Conservation (phyloP, 2,797 vertebrate species). For the Halcyon smyrnensis region DNA sequence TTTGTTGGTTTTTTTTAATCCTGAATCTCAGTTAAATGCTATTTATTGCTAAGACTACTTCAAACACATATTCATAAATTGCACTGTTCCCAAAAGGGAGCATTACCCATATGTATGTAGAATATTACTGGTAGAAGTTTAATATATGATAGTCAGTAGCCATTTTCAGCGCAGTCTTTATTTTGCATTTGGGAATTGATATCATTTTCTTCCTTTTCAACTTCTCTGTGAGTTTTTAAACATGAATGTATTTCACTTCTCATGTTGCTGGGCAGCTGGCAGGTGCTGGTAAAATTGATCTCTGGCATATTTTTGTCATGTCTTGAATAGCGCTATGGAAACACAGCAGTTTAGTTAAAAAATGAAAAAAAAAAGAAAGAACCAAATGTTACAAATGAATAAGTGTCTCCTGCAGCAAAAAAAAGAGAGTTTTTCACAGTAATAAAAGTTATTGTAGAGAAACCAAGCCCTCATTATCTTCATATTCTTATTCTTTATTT, state of each 20-base stretch:
- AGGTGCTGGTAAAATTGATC: neutral
- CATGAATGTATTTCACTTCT: neutral
- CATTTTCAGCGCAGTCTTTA: neutral
- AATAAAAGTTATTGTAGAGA: conserved; percentile 6
- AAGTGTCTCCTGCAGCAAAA: neutral
- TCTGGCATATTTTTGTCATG: neutral
- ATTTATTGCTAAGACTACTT: neutral
- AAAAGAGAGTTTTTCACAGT: neutral
- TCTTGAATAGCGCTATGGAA: neutral
- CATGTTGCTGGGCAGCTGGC: neutral
- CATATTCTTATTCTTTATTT: conserved; percentile 8
- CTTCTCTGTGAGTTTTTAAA: neutral
- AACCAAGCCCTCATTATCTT: neutral
- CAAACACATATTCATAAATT: neutral
- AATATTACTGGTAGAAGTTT: neutral
- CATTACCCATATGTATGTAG: neutral
- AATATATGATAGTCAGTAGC: neutral
- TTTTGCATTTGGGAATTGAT: neutral
- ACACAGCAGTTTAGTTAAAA: conserved; percentile 37
- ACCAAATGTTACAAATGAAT: neutral
- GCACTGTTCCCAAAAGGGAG: neutral
- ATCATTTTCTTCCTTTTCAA: neutral
- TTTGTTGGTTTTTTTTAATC: neutral
- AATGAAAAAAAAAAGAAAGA: neutral
- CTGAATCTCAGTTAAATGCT: neutral